Base-by-base conservation (phyloP, 1,140 invertebrate species). In the Sarcophaga peregrina region DNA sequence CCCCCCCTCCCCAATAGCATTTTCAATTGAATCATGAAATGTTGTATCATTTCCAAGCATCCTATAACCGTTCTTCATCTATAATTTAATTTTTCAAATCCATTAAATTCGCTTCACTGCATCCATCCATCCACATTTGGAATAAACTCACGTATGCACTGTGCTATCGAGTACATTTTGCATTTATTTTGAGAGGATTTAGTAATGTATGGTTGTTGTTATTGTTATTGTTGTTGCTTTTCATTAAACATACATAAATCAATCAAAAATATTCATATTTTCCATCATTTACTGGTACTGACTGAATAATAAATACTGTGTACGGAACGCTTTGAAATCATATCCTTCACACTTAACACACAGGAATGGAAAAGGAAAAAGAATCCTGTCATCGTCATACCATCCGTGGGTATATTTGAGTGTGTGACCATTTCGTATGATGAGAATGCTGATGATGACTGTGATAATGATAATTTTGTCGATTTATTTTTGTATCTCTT, bases 191-290 rank as follows among this genome's bases (percentile, higher is more conserved):
- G 1, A 2, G 4, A 37, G 25, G 25, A 37, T 37, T 37, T 37
- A 37, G 25, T 37, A 37, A 37, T 37, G 25, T 37, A 37, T 37
- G 4, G 25, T 37, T 37, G 25, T 37, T 37, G 25, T 37, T 37
- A 4, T 4, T 37, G 1, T 37, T 37, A n/a, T n/a, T n/a, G n/a
- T 62, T 62, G 58, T 76, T 76, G 47, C 6, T 78, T 10, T 52
- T n/a, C 47, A 78, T 78, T 78, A 78, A 78, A 78, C 15, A 45
- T 50, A 48, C 75, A 78, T 78, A 78, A 78, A 78, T 78, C 75
- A 78, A 78, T 78, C 75, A 78, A 20, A 72, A 78, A 75, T 58
- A 58, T 58, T 68, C n/a, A 78, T 78, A 78, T 50, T 48, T 78
- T 78, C 20, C 47, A 78, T 78, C 75, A 78, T 78, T 78, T 78